Evolutionary conservation across 2,888 invertebrate species (phyloP), one percentile per base, ranked within the genome.

Genomic region (Matsumyia berberina): DNA sequence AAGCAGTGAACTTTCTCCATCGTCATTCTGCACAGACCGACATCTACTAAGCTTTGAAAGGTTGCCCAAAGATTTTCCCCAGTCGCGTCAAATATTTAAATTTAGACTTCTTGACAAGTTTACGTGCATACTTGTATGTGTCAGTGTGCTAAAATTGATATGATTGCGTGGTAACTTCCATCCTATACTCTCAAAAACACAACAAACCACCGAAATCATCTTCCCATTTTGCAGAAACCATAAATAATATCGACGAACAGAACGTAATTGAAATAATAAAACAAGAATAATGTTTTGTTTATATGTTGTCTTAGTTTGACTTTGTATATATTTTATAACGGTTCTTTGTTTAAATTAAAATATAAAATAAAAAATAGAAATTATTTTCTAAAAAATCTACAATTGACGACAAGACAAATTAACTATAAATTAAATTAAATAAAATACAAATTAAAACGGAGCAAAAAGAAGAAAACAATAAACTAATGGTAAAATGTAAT

Each of bases 251-350:
- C 4, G 35, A 31, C n/a, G 11, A 49, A 39, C 31, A 19, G 66
- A 57, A 4, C 0, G 15, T n/a, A 46, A 51, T 4, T 1, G 5
- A 39, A 77, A 67, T 42, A 74, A 69, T 42, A 67, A 69, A 53
- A 77, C 51, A 42, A 77, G 53, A 39, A 49, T 60, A 51, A 33
- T 57, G 2, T 79, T 74, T 83, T 62, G 49, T 78, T 67, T 33
- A 85, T 74, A 85, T 80, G 67, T 66, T 76, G 85, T 85, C 85
- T 76, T 55, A 74, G 64, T 70, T 80, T 80, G 85, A 85, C 85
- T 85, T 80, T 85, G 85, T 85, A 80, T 83, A 78, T 85, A 85
- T 85, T 85, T 80, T 58, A 72, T 80, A 85, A 60, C 55, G 73
- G 46, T 83, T 85, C 66, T 80, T 74, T 74, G 74, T 85, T 85